A percentile compares a stretch with the other conserved stretches of the same genome.
Conservation (phyloP, 2,797 vertebrate species). For the Rhynchotus rufescens region DNA sequence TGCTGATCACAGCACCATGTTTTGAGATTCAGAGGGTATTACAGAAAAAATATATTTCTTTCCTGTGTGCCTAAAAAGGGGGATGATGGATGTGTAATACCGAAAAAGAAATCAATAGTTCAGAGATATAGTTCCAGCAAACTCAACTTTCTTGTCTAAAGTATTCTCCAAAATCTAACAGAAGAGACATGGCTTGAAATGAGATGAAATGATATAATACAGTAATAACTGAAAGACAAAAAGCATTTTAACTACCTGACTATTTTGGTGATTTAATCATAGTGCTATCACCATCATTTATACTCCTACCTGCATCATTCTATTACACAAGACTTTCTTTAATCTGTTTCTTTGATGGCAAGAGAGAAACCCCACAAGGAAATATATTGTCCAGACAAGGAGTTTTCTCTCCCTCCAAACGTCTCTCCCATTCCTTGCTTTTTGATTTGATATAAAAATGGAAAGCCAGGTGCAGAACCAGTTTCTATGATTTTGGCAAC, state of each 20-base stretch:
- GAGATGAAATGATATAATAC: constrained; percentile 26
- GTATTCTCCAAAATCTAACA: constrained; percentile 9
- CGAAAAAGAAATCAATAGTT: constrained; percentile 46
- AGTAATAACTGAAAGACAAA: constrained; percentile 29
- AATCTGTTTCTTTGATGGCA: constrained; percentile 5
- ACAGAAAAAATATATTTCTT: neutral
- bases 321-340: constrained; percentile 8
- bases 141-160: constrained; percentile 40
- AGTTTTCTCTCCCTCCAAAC: neutral
- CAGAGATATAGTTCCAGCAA: neutral
- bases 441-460: neutral
- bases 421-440: neutral
- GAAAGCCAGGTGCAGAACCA: constrained; percentile 2
- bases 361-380: constrained; percentile 3
- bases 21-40: neutral
- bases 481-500: neutral
- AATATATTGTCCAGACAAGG: neutral
- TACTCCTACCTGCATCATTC: neutral
- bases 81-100: neutral
- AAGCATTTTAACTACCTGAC: constrained; percentile 45
- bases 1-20: neutral
- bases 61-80: neutral
- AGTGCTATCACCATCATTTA: constrained; percentile 5
- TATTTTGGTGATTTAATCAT: constrained; percentile 48
- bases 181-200: constrained; percentile 17